Percentiles rank a stretch among this genome's conserved stretches.
Evolutionary conservation across 2,797 vertebrate genomes (phyloP).

Genomic region (Chloroceryle inda): DNA sequence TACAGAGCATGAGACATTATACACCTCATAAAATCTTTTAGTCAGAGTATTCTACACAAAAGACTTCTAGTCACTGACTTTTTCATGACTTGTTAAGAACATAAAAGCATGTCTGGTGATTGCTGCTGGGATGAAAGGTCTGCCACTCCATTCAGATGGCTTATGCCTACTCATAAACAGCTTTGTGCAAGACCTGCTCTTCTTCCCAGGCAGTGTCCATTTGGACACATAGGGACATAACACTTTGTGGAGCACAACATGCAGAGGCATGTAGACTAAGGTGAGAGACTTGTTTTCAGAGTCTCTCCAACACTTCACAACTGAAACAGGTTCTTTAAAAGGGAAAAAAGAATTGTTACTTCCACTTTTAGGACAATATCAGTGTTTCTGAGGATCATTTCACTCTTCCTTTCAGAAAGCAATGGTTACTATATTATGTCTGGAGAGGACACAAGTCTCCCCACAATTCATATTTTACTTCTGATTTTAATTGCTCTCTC

Average conservation of each 20-base stretch:
- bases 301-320: not conserved
- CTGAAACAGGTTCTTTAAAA: not conserved
- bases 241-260: not conserved
- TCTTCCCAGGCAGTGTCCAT: not conserved
- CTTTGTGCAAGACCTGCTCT: not conserved
- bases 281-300: not conserved
- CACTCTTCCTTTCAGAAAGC: not conserved
- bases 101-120: not conserved
- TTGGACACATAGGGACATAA: fast-evolving
- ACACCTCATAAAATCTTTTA: slow-evolving; percentile 49
- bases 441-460: not conserved
- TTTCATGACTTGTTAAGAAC: not conserved
- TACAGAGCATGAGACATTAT: not conserved
- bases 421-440: not conserved
- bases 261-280: not conserved
- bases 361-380: not conserved
- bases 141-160: not conserved
- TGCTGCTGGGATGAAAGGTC: not conserved
- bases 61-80: not conserved
- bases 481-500: not conserved
- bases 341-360: not conserved
- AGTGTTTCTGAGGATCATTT: not conserved
- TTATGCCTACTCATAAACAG: not conserved
- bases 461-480: not conserved
- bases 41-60: not conserved